phyloP scores from a whole-genome alignment of 2,113 vertebrate genomes.

The Poeciliopsis occidentalis region DNA sequence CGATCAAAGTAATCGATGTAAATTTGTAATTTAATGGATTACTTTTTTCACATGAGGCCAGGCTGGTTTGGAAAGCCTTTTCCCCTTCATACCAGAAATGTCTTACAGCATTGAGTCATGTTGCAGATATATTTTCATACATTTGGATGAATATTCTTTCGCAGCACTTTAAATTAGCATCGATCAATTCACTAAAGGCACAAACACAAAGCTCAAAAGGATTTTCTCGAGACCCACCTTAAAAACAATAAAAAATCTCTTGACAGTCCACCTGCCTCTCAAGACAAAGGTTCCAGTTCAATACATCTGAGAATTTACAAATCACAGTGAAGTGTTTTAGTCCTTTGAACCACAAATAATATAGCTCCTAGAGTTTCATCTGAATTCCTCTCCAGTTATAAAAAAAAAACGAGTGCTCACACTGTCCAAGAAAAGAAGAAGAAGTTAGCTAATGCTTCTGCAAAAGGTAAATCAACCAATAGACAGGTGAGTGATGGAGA shows the following conservation, averaged over 20 bases:
- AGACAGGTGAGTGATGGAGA: constrained; percentile 57
- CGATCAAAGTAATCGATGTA: neutral
- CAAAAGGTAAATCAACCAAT: constrained; percentile 51
- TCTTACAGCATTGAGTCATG: neutral
- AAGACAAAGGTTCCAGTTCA: constrained; percentile 9
- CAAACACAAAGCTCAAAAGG: neutral
- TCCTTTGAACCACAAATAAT: constrained; percentile 18
- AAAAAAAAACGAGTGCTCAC: constrained; percentile 2
- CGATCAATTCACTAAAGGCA: neutral
- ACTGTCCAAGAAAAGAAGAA: constrained; percentile 14
- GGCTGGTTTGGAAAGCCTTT: neutral
- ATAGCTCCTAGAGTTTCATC: neutral
- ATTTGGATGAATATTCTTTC: neutral
- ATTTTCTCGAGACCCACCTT: neutral
- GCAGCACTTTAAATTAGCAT: neutral
- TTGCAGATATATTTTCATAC: neutral
- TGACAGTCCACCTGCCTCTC: neutral
- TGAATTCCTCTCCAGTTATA: constrained; percentile 4
- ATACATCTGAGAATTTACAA: constrained; percentile 12
- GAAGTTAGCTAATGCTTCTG: constrained; percentile 15
- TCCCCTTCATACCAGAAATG: neutral
- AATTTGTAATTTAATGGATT: neutral
- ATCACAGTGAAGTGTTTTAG: neutral
- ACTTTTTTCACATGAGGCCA: neutral
- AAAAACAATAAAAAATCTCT: neutral